phyloP scores from a whole-genome alignment of 2,113 vertebrate genomes.

The Malurus elegans region DNA sequence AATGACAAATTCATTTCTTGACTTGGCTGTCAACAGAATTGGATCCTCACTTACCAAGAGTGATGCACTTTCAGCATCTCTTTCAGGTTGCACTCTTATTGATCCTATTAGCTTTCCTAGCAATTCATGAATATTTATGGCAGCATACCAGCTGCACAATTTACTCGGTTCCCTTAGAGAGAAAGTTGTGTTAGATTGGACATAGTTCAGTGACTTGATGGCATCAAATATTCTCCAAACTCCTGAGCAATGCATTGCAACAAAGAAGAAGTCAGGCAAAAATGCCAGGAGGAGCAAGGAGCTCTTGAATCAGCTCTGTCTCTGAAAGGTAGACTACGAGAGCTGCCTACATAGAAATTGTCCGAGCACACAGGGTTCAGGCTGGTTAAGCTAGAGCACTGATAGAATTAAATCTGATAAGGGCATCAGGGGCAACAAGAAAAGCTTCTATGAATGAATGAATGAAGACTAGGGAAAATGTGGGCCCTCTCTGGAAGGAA shows the following conservation, averaged over 20 bases:
- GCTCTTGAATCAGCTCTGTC: not conserved
- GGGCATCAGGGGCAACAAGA: not conserved
- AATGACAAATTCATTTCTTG: not conserved
- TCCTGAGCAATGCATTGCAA: not conserved
- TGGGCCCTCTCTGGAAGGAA: not conserved
- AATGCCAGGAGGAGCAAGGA: not conserved
- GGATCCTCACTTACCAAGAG: not conserved
- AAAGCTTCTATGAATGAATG: not conserved
- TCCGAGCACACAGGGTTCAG: not conserved
- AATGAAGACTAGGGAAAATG: not conserved
- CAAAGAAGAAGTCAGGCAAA: not conserved
- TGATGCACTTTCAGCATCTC: not conserved
- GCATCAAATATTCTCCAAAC: not conserved
- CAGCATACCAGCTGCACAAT: not conserved
- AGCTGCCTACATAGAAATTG: not conserved
- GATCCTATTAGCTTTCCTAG: conserved; percentile 24
- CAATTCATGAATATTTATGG: conserved; percentile 55
- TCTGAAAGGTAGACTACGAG: not conserved
- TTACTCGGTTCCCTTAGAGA: not conserved
- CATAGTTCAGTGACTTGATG: conserved; percentile 20
- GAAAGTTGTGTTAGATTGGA: conserved; percentile 32
- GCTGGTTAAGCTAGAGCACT: not conserved
- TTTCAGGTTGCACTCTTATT: not conserved
- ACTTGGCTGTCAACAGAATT: not conserved
- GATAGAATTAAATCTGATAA: not conserved